Evolutionary conservation across 1,140 invertebrate genomes (phyloP), one percentile per base, ranked within the genome.

Genomic region (Leptinotarsa undecemlineata): DNA sequence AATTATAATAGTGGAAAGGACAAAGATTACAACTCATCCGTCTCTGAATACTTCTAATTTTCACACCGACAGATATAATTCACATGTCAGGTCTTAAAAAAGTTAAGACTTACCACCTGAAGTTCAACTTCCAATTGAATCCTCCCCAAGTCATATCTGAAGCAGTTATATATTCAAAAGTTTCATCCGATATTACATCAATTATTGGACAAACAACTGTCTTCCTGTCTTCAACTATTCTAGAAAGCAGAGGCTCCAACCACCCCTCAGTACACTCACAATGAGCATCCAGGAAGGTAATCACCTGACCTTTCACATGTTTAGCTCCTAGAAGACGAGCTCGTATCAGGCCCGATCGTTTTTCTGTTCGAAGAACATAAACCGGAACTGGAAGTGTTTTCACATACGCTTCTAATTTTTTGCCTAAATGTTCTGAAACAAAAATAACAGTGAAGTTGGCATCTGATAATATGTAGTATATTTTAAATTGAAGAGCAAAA

Each of bases 81-180:
- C 8, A 42, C 33, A 42, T 42, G 33, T 42, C 33, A 42, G 8
- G 33, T 8, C 8, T 11, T 42, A 11, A 42, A 42, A 2, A 33
- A 1, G n/a, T n/a, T n/a, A 64, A 64, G 3, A 87, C 86, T 88
- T 86, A 96, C 96, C 95, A 97, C 90, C 96, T 91, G 85, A 98
- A 97, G 86, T 98, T 97, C n/a, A 98, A 86, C 87, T 98, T 97
- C 96, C 96, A 98, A 88, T 98, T 98, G 86, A 98, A 98, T 20
- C 96, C 97, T 77, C 96, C 97, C 95, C 97, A 97, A 4, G 96
- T 98, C 90, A 96, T 96, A 82, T 96, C 96, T 4, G 95, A 96
- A 1, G 97, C 97, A 62, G 93, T 93, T 63, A 95, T 93, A 84
- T 98, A 99, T 86, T 98, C 96, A 86, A 99, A 99, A 15, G 95